Evolutionary conservation across 2,888 invertebrate species (phyloP).

Genomic region (Pachydiplax longipennis): DNA sequence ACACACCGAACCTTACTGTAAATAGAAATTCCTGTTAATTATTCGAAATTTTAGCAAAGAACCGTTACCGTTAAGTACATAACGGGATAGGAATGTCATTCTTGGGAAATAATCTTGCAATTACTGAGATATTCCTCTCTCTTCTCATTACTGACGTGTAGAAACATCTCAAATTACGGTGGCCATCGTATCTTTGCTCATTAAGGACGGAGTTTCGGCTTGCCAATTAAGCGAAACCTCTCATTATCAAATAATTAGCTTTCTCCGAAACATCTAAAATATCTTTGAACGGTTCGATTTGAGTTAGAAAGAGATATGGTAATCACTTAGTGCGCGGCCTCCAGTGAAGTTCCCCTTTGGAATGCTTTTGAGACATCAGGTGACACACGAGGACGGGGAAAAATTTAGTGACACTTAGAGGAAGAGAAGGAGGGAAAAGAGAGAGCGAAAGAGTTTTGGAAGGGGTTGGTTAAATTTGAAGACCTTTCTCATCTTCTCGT

Average conservation of each 20-base stretch:
- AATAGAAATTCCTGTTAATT: too few relatives aligned
- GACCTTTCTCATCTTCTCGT: neutral
- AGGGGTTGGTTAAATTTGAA: conserved; percentile 31
- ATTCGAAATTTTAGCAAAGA: neutral
- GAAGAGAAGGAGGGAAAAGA: neutral
- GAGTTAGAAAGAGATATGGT: neutral
- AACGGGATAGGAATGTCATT: neutral
- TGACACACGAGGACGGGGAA: conserved; percentile 5
- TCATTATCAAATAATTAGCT: neutral
- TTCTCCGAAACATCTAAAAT: neutral
- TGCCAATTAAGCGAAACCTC: neutral
- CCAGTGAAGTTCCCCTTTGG: neutral
- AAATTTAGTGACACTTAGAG: conserved; percentile 8
- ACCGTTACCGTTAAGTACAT: neutral
- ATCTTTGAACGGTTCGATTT: neutral
- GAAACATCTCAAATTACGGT: neutral
- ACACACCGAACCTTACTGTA: too few relatives aligned
- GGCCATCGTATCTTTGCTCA: neutral
- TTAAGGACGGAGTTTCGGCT: neutral
- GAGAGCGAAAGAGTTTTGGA: neutral
- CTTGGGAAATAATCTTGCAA: neutral
- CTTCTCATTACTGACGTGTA: neutral
- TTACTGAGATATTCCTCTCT: neutral
- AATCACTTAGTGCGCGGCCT: neutral
- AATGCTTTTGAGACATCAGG: conserved; percentile 19